These are phyloP conservation scores for Mellivora capensis DNA, from an alignment of 2,113 vertebrate species.

Conservation along the genomic window DNA sequence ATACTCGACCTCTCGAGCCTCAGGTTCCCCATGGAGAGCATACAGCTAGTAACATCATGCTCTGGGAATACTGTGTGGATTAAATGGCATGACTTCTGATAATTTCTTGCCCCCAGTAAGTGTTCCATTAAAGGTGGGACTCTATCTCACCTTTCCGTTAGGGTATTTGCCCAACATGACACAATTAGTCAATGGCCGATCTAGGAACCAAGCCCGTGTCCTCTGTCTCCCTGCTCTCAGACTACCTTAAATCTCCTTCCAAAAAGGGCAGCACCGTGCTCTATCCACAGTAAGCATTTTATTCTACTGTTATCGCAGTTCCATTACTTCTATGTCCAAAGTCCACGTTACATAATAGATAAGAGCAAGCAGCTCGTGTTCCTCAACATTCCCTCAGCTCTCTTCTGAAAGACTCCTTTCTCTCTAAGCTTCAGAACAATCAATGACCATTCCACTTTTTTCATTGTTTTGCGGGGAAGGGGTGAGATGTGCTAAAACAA, in stretches of 20 bases:
- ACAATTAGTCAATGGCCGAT: too few relatives aligned
- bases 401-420: not conserved
- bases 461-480: not conserved
- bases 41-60: not conserved
- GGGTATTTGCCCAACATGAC: not conserved
- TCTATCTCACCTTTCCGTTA: not conserved
- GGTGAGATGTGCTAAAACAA: not conserved
- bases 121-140: not conserved
- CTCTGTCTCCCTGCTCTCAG: not conserved
- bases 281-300: not conserved
- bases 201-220: not conserved
- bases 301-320: not conserved
- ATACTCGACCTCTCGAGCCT: not conserved
- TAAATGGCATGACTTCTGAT: not conserved
- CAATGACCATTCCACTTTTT: not conserved
- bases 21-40: not conserved
- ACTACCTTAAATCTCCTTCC: not conserved
- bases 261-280: accelerated
- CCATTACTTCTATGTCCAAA: not conserved
- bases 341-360: accelerated
- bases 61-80: not conserved
- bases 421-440: not conserved
- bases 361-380: not conserved
- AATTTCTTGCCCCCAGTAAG: not conserved
- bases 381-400: too few relatives aligned